Base-by-base conservation (phyloP, 2,797 vertebrate genomes). In the Manis pentadactyla region DNA sequence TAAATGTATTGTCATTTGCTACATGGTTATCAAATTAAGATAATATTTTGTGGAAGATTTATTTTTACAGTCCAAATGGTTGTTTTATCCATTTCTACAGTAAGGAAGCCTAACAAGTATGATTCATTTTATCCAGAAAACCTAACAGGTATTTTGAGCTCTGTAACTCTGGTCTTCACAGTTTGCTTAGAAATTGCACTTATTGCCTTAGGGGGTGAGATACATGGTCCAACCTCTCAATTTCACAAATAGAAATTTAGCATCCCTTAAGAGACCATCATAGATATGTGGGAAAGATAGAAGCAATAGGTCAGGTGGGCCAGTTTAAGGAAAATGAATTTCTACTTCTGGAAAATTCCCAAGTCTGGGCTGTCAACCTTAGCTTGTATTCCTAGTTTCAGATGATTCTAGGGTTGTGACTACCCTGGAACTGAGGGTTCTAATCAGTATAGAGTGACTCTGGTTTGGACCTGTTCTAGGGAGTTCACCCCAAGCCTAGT, bases 201-300 rank as follows among this genome's bases (percentile, higher is more conserved):
- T 63, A 90, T 34, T 74, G 55, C 49, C 61, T 78, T 31, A 75
- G 39, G 2, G 46, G 17, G 19, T 74, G 27, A 68, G 34, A 39
- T 61, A 21, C 18, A 4, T 73, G n/a, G 63, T 12, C 3, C 29
- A 94, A 31, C 0, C 21, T 37, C 8, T 95, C 55, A 74, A 46
- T 79, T 93, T 91, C 64, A 97, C 57, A 95, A 75, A 92, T 17
- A 71, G 82, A 85, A 93, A 82, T 84, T 74, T 49, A 87, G 25
- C 39, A 27, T 68, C 19, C 8, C 61, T 87, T 6, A 74, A 69
- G 19, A 92, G 68, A 78, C 12, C 34, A 34, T 74, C 23, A 15
- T 18, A 75, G 34, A 27, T 27, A 23, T 15, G 3, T 57, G 18
- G 51, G 13, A 25, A 85, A 68, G 23, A 63, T 0, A 64, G 79